These are phyloP conservation scores for Petrolisthes manimaculis DNA, from an alignment of 2,888 invertebrate species.

Conservation along the genomic window DNA sequence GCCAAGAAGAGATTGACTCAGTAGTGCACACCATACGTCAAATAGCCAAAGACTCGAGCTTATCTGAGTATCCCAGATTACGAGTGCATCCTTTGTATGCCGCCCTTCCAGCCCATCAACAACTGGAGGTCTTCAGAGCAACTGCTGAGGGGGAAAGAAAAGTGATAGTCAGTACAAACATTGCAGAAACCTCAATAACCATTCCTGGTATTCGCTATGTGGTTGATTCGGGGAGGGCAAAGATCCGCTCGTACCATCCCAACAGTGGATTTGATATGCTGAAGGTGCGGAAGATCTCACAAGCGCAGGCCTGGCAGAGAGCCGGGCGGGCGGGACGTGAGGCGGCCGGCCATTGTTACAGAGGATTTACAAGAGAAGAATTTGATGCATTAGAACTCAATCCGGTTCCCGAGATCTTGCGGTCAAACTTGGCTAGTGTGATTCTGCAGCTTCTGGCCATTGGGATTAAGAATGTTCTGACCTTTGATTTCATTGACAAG, in stretches of 20 bases:
- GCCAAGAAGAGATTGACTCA: slow-evolving; percentile 94
- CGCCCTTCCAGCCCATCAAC: slow-evolving; percentile 72
- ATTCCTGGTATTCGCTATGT: slow-evolving; percentile 86
- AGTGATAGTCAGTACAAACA: slow-evolving; percentile 75
- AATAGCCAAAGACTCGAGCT: slow-evolving; percentile 76
- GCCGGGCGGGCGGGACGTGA: slow-evolving; percentile 93
- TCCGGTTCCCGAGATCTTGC: slow-evolving; percentile 88
- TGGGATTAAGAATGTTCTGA: slow-evolving; percentile 81
- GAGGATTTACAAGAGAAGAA: slow-evolving; percentile 73
- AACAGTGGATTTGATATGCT: slow-evolving; percentile 86
- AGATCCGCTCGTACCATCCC: slow-evolving; percentile 85
- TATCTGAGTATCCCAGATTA: slow-evolving; percentile 77
- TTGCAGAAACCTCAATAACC: slow-evolving; percentile 77
- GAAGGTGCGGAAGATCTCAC: slow-evolving; percentile 84
- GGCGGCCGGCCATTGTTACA: slow-evolving; percentile 85
- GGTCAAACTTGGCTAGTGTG: slow-evolving; percentile 80
- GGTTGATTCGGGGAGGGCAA: slow-evolving; percentile 92
- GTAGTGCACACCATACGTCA: slow-evolving; percentile 80
- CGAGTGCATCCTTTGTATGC: slow-evolving; percentile 78
- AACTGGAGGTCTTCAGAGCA: slow-evolving; percentile 72
- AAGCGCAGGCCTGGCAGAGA: slow-evolving; percentile 94
- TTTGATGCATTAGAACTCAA: slow-evolving; percentile 80
- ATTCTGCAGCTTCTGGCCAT: slow-evolving; percentile 85
- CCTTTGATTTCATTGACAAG: slow-evolving; percentile 91
- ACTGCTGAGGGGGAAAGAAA: slow-evolving; percentile 72